Conservation (phyloP, 2,797 vertebrate genomes). For the Hippocampus kuda region DNA sequence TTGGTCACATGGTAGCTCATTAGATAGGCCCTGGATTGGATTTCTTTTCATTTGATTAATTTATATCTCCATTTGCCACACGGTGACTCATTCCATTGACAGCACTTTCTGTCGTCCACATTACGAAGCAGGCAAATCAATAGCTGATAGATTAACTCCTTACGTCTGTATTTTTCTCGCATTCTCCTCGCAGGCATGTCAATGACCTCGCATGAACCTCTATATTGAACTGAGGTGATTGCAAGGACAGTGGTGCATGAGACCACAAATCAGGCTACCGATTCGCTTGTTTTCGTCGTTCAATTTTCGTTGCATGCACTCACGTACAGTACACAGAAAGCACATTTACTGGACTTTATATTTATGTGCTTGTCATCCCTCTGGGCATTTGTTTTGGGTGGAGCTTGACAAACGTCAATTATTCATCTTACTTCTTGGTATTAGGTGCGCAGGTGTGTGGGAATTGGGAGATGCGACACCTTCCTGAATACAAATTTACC, state of each 20-base stretch:
- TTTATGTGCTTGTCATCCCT: background rate
- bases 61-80: conserved; percentile 14
- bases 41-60: conserved; percentile 38
- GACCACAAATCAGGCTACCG: conserved; percentile 39
- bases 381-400: background rate
- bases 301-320: conserved; percentile 14
- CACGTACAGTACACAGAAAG: background rate
- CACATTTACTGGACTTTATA: background rate
- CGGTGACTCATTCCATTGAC: conserved; percentile 6
- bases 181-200: conserved; percentile 25
- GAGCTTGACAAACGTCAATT: background rate
- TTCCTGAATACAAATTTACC: background rate
- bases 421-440: background rate
- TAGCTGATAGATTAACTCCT: conserved; percentile 15
- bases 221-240: conserved; percentile 40
- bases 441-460: background rate
- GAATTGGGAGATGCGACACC: background rate
- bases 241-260: conserved; percentile 18
- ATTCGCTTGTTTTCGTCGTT: conserved; percentile 29
- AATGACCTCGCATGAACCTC: conserved; percentile 20
- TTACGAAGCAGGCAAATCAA: conserved; percentile 15
- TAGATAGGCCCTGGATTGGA: conserved; percentile 10
- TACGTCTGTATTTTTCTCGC: conserved; percentile 4
- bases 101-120: conserved; percentile 5
- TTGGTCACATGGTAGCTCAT: conserved; percentile 8